Base-by-base conservation (phyloP, 2,797 vertebrate species). In the Parotocinclus haroldoi region DNA sequence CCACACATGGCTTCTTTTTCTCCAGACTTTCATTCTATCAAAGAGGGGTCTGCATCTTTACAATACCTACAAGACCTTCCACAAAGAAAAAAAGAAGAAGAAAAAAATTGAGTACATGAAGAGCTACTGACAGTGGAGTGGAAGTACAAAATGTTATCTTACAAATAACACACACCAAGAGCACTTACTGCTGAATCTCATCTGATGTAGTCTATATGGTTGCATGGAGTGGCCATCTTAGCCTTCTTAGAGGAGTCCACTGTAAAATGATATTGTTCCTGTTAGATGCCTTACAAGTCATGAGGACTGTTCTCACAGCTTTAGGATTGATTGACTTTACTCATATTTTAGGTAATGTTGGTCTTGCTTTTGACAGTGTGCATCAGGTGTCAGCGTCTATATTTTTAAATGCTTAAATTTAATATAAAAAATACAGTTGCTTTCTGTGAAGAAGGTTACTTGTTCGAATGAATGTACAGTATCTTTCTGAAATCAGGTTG, bases 91-190 rank as follows among this genome's bases (percentile, higher is more conserved):
- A n/a, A n/a, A n/a, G n/a, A n/a, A n/a, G n/a, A n/a, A n/a, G n/a
- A 51, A n/a, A 10, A 27, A 51, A n/a, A 10, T 44, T 48, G 1
- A 40, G 6, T 27, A 27, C 18, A 12, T 62, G 46, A 18, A 58
- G n/a, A 37, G 55, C 18, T 39, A 46, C 42, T 55, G 42, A 27
- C 27, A 53, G 16, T 59, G 16, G 17, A 50, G 60, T 37, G 57
- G 17, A 66, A 57, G 45, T 13, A 39, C 48, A 52, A 58, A 54
- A 70, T 69, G 37, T 61, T 18, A 49, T 40, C 55, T 37, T 19
- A 52, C 38, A 58, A 63, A 68, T 68, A 56, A 63, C 57, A 63
- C 57, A 40, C 48, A 53, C 27, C 55, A 55, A 59, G 40, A 46
- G 53, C 48, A 19, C 59, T 58, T 40, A 19, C 10, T 58, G 39